Evolutionary conservation across 2,113 vertebrate species (phyloP).

Genomic region (Tylochromis polylepis): DNA sequence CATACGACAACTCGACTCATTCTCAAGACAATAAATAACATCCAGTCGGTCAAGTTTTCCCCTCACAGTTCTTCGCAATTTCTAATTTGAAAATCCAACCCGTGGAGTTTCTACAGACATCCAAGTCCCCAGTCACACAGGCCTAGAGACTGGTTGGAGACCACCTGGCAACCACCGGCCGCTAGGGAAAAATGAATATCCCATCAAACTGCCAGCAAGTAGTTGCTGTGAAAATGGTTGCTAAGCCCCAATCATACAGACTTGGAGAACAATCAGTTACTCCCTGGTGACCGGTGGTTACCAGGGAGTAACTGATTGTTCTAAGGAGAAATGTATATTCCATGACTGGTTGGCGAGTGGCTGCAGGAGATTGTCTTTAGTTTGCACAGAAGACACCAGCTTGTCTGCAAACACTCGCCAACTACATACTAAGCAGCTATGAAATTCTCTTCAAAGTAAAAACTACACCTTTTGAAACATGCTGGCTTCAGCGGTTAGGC

Average conservation of each 20-base stretch:
- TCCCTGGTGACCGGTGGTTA: too few relatives aligned
- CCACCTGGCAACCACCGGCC: not conserved
- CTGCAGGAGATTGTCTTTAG: not conserved
- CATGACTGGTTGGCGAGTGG: not conserved
- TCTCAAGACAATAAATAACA: not conserved
- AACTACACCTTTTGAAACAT: not conserved
- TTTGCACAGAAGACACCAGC: not conserved
- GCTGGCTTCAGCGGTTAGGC: not conserved
- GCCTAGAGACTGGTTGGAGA: not conserved
- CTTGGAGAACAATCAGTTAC: too few relatives aligned
- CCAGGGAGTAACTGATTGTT: too few relatives aligned
- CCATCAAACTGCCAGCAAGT: not conserved
- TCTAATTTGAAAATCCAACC: slow-evolving; percentile 8
- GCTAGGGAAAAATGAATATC: not conserved
- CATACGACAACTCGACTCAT: not conserved
- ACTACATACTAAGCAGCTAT: not conserved
- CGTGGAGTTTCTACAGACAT: slow-evolving; percentile 12
- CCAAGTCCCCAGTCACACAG: not conserved
- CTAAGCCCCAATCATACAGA: too few relatives aligned
- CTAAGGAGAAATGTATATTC: too few relatives aligned
- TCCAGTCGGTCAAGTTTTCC: not conserved
- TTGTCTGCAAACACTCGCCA: not conserved
- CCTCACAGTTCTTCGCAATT: slow-evolving; percentile 6
- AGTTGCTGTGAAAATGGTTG: not conserved
- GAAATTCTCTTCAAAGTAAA: not conserved